Evolutionary conservation across 2,797 vertebrate species (phyloP), one percentile per base, ranked within the genome.

Genomic region (Macropus fuliginosus): DNA sequence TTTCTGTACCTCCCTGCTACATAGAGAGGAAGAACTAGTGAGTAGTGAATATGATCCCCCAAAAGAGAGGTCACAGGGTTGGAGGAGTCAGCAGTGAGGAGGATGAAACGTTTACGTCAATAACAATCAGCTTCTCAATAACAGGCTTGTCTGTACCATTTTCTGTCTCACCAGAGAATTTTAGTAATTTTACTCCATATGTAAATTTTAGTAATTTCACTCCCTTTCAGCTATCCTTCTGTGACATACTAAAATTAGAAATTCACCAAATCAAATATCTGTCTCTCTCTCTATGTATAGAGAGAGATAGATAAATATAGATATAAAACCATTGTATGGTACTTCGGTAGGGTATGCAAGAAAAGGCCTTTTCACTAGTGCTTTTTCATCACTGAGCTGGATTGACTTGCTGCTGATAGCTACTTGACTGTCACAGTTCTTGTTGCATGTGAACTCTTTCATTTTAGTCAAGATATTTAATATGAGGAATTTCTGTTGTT

Each of bases 401-500:
- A 34, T 91, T 21, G 54, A 91, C 28, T 91, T 34, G 24, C 40
- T 92, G 27, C 87, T 59, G 62, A 56, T 56, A 59, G 27, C 27
- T 4, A 0, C 92, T 92, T 95, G 66, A 74, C 55, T 95, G 0
- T 74, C 56, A 91, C 62, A 93, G 89, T 91, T 62, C 29, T 54
- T 96, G 56, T 0, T 92, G 54, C 92, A 56, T 4, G 28, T 40
- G 91, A 95, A n/a, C 24, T 8, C 8, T 55, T 55, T 54, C 59
- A 28, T 92, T 95, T 92, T 1, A 54, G 54, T 93, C 90, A 55
- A 95, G 57, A 91, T 95, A 34, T 81, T 95, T 96, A 62, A 95
- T 54, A 40, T 95, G 74, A 93, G 56, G 18, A 91, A 66, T 96
- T 92, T 95, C 40, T 87, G 87, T 95, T 94, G 90, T 31, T 91